A percentile compares a stretch with the other conserved stretches of the same genome.
Conservation (phyloP, 2,888 invertebrate genomes). For the Lithosia quadra region DNA sequence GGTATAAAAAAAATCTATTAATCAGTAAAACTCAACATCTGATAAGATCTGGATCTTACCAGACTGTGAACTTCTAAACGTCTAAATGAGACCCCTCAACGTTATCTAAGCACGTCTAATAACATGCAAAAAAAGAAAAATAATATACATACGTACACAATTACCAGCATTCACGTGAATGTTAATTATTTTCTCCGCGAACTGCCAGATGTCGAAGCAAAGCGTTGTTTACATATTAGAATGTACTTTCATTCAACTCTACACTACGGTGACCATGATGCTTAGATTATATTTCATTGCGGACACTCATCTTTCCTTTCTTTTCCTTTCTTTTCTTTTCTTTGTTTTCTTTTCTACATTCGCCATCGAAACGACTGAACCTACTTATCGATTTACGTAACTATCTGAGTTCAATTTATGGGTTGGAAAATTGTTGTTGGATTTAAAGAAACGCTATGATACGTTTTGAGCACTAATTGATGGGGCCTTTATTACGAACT, state of each 20-base stretch:
- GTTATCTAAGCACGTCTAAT: constrained; percentile 1
- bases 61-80: neutral
- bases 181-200: constrained; percentile 41
- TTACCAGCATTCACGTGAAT: constrained; percentile 20
- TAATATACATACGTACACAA: constrained; percentile 6
- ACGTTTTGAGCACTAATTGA: too few relatives aligned
- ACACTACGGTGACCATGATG: constrained; percentile 50
- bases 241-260: constrained; percentile 69
- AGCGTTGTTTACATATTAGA: constrained; percentile 46
- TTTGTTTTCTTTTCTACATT: too few relatives aligned
- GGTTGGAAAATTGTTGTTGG: too few relatives aligned
- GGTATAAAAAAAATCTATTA: too few relatives aligned
- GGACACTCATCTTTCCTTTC: too few relatives aligned
- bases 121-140: neutral
- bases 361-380: too few relatives aligned
- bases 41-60: neutral
- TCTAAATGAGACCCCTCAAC: neutral
- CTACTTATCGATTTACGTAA: too few relatives aligned
- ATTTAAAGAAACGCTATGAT: too few relatives aligned
- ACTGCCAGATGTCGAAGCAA: constrained; percentile 38
- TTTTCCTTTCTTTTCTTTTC: too few relatives aligned
- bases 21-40: neutral
- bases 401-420: too few relatives aligned
- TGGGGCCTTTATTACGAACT: too few relatives aligned
- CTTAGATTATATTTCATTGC: neutral